Evolutionary conservation across 2,113 vertebrate genomes (phyloP).

Genomic region (Micronycteris hirsuta): DNA sequence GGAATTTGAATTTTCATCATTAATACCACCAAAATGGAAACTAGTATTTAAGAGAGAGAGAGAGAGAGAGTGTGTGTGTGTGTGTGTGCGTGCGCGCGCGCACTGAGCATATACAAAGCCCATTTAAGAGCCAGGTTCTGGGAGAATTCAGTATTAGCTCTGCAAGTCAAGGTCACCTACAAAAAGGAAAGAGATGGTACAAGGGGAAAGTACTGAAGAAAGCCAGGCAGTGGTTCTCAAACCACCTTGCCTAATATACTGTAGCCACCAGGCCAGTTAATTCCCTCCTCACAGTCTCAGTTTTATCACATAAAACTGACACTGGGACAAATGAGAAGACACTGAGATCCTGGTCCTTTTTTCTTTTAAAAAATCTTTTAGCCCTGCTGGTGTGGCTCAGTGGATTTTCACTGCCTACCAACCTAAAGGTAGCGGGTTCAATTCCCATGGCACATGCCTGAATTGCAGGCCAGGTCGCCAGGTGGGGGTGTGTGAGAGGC

Average conservation of each 20-base stretch:
- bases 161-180: background rate
- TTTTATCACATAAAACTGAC: conserved; percentile 35
- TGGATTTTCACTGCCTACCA: too few relatives aligned
- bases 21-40: conserved; percentile 19
- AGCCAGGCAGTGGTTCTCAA: conserved; percentile 14
- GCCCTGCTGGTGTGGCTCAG: too few relatives aligned
- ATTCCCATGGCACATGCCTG: too few relatives aligned
- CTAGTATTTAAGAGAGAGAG: background rate
- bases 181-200: background rate
- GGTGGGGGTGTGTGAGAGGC: too few relatives aligned
- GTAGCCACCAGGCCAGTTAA: conserved; percentile 9
- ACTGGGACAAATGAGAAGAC: background rate
- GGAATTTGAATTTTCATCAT: conserved; percentile 1
- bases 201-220: background rate
- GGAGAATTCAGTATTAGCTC: conserved; percentile 11
- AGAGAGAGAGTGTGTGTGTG: background rate
- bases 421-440: too few relatives aligned
- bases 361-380: background rate
- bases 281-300: background rate
- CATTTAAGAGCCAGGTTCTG: background rate
- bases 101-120: background rate
- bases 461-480: too few relatives aligned
- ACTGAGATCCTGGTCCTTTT: background rate
- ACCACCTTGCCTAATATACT: background rate
- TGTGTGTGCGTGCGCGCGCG: background rate